Evolutionary conservation across 2,113 vertebrate species (phyloP).

Genomic region (Marcusenius ussheri): DNA sequence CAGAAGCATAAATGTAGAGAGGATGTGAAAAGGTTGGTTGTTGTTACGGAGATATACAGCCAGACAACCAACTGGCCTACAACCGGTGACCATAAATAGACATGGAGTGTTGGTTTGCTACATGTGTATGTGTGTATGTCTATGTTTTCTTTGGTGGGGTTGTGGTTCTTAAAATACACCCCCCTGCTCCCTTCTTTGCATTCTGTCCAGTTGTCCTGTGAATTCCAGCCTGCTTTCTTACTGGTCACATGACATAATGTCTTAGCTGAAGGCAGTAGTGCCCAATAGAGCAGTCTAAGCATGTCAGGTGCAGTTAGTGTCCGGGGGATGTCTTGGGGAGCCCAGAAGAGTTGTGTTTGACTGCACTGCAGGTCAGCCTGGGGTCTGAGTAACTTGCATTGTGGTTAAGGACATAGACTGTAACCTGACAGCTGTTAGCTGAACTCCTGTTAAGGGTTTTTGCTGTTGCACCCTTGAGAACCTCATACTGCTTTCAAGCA

Average conservation of each 20-base stretch:
- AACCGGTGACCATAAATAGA: conserved; percentile 26
- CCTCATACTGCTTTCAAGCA: neutral
- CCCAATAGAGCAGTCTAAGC: neutral
- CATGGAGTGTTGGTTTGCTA: conserved; percentile 31
- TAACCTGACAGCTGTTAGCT: neutral
- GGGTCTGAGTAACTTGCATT: neutral
- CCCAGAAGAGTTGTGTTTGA: neutral
- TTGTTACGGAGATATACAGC: conserved; percentile 20
- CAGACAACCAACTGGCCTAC: conserved; percentile 42
- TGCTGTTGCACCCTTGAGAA: neutral
- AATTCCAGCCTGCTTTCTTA: neutral
- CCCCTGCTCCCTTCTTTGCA: neutral
- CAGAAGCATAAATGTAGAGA: neutral
- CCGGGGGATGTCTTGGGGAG: neutral
- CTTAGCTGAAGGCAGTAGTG: neutral
- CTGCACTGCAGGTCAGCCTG: neutral
- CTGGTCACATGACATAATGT: neutral
- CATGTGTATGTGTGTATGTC: conserved; percentile 9
- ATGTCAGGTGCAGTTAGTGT: neutral
- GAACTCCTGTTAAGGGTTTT: neutral
- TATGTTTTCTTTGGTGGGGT: conserved; percentile 5
- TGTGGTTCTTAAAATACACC: conserved; percentile 1
- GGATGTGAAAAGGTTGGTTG: neutral
- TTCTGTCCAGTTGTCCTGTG: neutral
- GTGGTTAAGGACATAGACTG: neutral